Conservation (phyloP, 1,140 invertebrate species). For the Oreohelix idahoensis region DNA sequence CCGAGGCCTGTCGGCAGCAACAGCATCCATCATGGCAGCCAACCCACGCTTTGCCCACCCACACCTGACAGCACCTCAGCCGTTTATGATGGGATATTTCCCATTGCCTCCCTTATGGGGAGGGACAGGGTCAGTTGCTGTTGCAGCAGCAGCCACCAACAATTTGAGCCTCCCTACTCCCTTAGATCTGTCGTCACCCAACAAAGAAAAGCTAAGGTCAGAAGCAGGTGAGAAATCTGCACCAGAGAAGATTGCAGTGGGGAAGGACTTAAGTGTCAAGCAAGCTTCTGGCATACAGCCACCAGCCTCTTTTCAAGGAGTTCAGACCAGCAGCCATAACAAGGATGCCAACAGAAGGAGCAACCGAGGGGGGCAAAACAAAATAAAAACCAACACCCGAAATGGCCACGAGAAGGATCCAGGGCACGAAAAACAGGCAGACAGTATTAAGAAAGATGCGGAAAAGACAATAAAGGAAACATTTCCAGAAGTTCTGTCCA, state of each 20-base stretch:
- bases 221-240: constrained; percentile 12
- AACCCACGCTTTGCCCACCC: constrained; percentile 35
- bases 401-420: constrained; percentile 12
- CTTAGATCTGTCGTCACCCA: constrained; percentile 59
- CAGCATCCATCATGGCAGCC: constrained; percentile 42
- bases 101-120: constrained; percentile 51
- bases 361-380: background rate
- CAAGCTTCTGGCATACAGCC: background rate
- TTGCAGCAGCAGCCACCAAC: constrained; percentile 41
- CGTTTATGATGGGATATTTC: constrained; percentile 52
- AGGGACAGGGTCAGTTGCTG: constrained; percentile 46
- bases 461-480: background rate
- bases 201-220: constrained; percentile 46
- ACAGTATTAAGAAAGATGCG: constrained; percentile 24
- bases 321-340: background rate
- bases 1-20: constrained; percentile 56
- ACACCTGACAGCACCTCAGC: constrained; percentile 17
- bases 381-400: background rate
- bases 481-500: background rate
- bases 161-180: constrained; percentile 51
- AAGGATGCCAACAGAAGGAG: background rate
- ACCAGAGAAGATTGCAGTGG: background rate
- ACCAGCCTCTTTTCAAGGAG: background rate
- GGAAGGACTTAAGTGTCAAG: background rate
- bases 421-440: background rate